Percentiles rank a stretch among this genome's conserved stretches.
phyloP scores from a whole-genome alignment of 2,113 vertebrate species.

The Oncorhynchus keta region DNA sequence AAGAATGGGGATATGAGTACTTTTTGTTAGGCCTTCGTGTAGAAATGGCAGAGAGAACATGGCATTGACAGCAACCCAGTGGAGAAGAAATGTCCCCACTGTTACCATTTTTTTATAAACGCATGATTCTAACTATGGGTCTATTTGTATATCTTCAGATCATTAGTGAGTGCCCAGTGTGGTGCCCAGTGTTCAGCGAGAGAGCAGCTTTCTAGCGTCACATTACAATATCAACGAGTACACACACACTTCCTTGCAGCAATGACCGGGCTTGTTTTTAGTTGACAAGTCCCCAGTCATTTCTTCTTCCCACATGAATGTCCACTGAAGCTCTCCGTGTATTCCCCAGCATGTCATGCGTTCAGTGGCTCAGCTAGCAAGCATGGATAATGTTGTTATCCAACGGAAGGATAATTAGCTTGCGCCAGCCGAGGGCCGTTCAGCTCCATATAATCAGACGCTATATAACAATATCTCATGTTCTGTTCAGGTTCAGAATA shows the following conservation, averaged over 20 bases:
- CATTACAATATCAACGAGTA: constrained; percentile 35
- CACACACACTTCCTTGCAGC: constrained; percentile 7
- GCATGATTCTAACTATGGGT: background rate
- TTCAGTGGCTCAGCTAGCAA: background rate
- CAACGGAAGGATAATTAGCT: background rate
- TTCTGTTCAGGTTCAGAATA: background rate
- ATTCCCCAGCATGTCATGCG: background rate
- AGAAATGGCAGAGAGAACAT: background rate
- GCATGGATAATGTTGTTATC: background rate
- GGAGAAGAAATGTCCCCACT: constrained; percentile 15
- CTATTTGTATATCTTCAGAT: constrained; percentile 5
- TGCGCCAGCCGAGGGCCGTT: too few species aligned
- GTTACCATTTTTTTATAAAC: constrained; percentile 12
- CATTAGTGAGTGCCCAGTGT: background rate
- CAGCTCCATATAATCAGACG: background rate
- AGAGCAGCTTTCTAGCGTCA: background rate
- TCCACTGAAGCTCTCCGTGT: background rate
- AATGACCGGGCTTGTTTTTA: constrained; percentile 10
- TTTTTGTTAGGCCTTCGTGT: too few species aligned
- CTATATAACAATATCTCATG: background rate
- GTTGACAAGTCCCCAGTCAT: constrained; percentile 15
- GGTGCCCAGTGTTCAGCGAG: background rate
- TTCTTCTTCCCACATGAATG: background rate
- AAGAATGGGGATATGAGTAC: background rate
- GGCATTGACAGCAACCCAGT: background rate